Conservation (phyloP, 2,888 invertebrate genomes). For the Acleris sparsana region DNA sequence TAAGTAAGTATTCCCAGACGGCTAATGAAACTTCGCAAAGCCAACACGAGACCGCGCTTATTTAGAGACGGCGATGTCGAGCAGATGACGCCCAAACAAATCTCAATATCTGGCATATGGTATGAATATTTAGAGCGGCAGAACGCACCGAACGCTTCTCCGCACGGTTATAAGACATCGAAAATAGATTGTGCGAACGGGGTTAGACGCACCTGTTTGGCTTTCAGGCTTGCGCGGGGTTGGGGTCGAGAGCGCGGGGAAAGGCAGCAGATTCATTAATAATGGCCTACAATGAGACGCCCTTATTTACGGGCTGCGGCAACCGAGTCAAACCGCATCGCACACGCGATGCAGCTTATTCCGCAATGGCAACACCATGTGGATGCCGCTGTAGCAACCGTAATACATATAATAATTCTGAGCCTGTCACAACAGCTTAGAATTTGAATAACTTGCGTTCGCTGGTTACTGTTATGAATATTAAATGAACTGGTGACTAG, state of each 20-base stretch:
- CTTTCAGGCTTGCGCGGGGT: constrained; percentile 70
- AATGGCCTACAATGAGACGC: constrained; percentile 81
- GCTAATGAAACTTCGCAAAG: constrained; percentile 77
- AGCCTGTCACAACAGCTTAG: constrained; percentile 34
- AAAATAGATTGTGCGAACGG: constrained; percentile 84
- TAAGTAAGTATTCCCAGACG: constrained; percentile 71
- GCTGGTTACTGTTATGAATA: neutral
- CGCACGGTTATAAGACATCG: constrained; percentile 81
- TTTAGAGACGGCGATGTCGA: constrained; percentile 74
- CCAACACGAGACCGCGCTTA: constrained; percentile 71
- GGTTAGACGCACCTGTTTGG: constrained; percentile 83
- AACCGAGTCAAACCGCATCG: constrained; percentile 68
- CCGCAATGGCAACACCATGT: constrained; percentile 38
- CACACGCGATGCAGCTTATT: constrained; percentile 45
- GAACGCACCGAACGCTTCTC: constrained; percentile 76
- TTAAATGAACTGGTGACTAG: no score
- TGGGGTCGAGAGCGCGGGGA: constrained; percentile 53
- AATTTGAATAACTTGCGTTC: constrained; percentile 6
- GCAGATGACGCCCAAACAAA: constrained; percentile 82
- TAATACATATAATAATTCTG: constrained; percentile 22
- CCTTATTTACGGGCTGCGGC: constrained; percentile 81
- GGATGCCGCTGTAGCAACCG: constrained; percentile 30
- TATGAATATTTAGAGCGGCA: constrained; percentile 81
- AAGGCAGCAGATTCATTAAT: constrained; percentile 79
- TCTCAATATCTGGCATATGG: constrained; percentile 81